These are phyloP conservation scores for Apeira syringaria DNA, from an alignment of 2,888 invertebrate species.

Conservation along the genomic window DNA sequence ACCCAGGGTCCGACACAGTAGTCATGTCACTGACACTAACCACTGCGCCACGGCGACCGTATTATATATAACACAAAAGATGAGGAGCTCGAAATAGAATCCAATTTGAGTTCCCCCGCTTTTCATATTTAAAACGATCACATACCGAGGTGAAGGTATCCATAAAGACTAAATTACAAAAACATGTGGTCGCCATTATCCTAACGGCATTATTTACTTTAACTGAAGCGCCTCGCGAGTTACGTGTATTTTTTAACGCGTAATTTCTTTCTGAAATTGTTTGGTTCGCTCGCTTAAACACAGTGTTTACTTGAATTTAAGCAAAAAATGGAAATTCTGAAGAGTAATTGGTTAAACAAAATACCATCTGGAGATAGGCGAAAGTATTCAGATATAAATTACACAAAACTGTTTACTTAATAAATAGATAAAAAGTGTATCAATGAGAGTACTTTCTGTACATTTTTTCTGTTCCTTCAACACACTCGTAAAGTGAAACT, in stretches of 20 bases:
- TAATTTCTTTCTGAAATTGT: conserved; percentile 15
- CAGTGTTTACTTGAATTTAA: conserved; percentile 5
- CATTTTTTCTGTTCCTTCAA: no score
- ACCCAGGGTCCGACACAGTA: no score
- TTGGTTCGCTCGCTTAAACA: conserved; percentile 6
- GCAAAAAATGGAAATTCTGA: conserved; percentile 20
- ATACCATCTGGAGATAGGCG: conserved; percentile 10
- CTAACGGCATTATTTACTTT: conserved; percentile 31
- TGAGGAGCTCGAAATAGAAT: conserved; percentile 1
- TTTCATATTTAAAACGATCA: conserved; percentile 18
- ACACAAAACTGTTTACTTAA: not conserved
- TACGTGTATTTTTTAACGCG: not conserved
- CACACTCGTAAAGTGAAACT: no score
- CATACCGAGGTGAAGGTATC: conserved; percentile 21
- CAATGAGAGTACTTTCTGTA: no score
- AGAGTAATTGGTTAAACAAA: conserved; percentile 22
- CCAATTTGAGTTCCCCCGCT: conserved; percentile 9
- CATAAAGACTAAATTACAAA: conserved; percentile 28
- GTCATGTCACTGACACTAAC: no score
- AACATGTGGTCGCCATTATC: conserved; percentile 31
- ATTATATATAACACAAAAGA: not conserved
- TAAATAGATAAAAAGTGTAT: not conserved
- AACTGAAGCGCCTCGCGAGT: not conserved
- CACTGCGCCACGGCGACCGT: no score
- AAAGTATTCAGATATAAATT: not conserved